Evolutionary conservation across 2,888 invertebrate species (phyloP), one percentile per base, ranked within the genome.

Genomic region (Athalia circularis): DNA sequence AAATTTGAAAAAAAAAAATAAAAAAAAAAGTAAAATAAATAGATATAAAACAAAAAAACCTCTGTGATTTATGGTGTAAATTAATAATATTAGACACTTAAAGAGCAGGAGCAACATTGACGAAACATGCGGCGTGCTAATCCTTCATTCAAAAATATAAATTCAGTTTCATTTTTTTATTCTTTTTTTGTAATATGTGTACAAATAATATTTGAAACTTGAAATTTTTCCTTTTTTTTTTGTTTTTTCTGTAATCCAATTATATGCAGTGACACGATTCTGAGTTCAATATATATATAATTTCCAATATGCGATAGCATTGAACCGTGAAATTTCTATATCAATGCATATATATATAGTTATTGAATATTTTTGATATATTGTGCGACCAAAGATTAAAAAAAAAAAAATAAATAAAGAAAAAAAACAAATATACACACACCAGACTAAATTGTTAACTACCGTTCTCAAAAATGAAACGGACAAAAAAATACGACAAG

Each of bases 111-210:
- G 77, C 77, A 83, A 87, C 87, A 87, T 84, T 87, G 87, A 87
- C 86, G 77, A 80, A 85, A 87, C 87, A 87, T 87, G 87, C 87
- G 84, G 85, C 87, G 87, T 87, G 87, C 87, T 87, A 83, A 85
- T 84, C 50, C 74, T 62, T 75, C 74, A 62, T 75, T 72, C 70
- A 72, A 72, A 72, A 29, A 29, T 29, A 29, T 72, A 59, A 72
- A 45, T 50, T 84, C 83, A 82, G 80, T 80, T 80, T 81, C 80
- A 81, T 79, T 80, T 80, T 79, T 81, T 82, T 78, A 80, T 82
- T 80, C 82, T 77, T 82, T 80, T 80, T 81, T 50, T 83, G 83
- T 83, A 83, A 81, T 82, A 77, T 80, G 81, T 81, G 29, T 29
- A 29, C 29, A 29, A 29, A 29, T 29, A 29, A 29, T 29, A 29